A percentile compares a stretch with the other conserved stretches of the same genome.
phyloP scores from a whole-genome alignment of 2,113 vertebrate genomes.

The Nannospalax galili region DNA sequence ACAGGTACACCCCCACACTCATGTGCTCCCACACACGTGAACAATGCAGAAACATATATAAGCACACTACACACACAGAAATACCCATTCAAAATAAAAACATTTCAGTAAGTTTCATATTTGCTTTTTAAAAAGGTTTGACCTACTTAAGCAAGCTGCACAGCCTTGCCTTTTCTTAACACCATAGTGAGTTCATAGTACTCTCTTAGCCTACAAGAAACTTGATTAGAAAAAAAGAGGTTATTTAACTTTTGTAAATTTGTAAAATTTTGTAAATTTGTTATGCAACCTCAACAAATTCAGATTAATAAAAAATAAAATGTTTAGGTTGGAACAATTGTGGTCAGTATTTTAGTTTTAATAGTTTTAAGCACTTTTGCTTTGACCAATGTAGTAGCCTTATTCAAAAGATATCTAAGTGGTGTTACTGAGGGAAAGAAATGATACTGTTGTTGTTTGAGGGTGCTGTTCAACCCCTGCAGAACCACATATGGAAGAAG shows the following conservation, averaged over 20 bases:
- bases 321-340: neutral
- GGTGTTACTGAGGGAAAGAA: neutral
- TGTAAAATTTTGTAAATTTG: no score
- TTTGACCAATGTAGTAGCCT: neutral
- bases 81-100: no score
- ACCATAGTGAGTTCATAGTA: neutral
- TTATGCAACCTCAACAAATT: neutral
- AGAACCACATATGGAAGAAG: neutral
- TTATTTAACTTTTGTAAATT: neutral
- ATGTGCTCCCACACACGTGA: no score
- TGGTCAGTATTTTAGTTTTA: neutral
- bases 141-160: neutral
- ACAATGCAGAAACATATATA: no score
- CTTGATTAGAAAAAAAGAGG: neutral
- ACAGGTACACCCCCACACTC: no score
- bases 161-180: neutral
- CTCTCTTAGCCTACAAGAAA: neutral
- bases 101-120: neutral
- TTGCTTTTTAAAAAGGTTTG: conserved; percentile 13
- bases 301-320: neutral
- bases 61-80: no score
- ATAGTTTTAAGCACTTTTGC: neutral
- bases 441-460: neutral
- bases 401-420: neutral
- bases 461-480: neutral